Base-by-base conservation (phyloP, 2,113 vertebrate genomes). In the Macquaria australasica region DNA sequence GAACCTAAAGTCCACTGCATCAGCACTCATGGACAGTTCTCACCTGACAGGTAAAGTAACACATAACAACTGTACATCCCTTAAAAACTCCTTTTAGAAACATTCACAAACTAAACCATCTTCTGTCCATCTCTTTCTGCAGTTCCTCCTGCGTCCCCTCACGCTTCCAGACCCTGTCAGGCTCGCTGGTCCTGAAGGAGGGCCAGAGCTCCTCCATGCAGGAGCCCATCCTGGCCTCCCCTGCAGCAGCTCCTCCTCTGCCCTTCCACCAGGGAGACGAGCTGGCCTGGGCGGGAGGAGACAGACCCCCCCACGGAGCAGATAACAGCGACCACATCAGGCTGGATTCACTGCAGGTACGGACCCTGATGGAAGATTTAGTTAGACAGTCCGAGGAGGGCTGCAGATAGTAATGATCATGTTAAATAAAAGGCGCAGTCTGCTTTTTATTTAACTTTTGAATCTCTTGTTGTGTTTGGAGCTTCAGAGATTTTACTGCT, bases 131-230 rank as follows among this genome's bases (percentile, higher is more conserved):
- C 5, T 71, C 20, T 23, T 0, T 10, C 79, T 21, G 9, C 48
- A 93, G 92, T 3, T 87, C 90, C 15, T 92, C 82, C 78, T 99
- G 98, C 34, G 20, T 97, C 70, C 94, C 97, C 1, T 99, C 98
- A 0, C 97, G 97, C 70, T 99, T 98, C 93, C 96, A 95, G 81
- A 98, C 95, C 58, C 97, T 97, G 0, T 96, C 98, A 0, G 96
- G 97, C 91, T 97, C 98, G 0, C 84, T 98, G 55, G 10, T 97
- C 41, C 86, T 99, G 84, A 96, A 97, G 83, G 97, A 96, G 20
- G 97, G 95, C 5, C 97, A 96, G 91, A 93, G 88, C 69, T 93
- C 97, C 23, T 96, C 94, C 0, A 82, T 96, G 0, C 68, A 94
- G 1, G 96, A 96, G 14, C 88, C 94, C 8, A 2, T 84, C 4